These are phyloP conservation scores for Proteles cristata DNA, from an alignment of 2,113 vertebrate genomes.

Conservation along the genomic window DNA sequence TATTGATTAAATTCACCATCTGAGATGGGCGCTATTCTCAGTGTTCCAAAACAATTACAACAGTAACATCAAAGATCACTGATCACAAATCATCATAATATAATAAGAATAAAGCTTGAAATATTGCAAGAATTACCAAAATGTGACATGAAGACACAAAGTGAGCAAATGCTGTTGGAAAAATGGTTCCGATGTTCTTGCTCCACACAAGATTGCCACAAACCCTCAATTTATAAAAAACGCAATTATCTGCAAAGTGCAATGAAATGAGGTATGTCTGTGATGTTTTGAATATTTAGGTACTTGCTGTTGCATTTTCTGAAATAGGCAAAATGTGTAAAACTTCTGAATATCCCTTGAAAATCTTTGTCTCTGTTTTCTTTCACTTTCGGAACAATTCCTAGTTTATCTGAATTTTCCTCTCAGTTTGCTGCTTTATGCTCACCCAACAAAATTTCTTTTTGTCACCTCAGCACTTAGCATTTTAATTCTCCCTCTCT, in stretches of 20 bases:
- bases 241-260: not conserved
- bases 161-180: not conserved
- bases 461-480: not conserved
- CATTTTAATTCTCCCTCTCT: not conserved
- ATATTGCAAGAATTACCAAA: not conserved
- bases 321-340: not conserved
- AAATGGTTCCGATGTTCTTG: not conserved
- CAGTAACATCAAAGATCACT: not conserved
- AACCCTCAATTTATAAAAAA: not conserved
- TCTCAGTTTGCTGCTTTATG: not conserved
- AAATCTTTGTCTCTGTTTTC: not conserved
- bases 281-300: not conserved
- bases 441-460: not conserved
- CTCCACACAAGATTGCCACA: not conserved
- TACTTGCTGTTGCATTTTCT: not conserved
- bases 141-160: not conserved
- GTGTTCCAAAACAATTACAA: not conserved
- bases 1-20: not conserved
- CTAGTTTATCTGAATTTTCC: not conserved
- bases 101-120: not conserved
- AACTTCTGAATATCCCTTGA: not conserved
- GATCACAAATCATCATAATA: not conserved
- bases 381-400: not conserved
- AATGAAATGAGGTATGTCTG: not conserved
- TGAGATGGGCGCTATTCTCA: not conserved